Evolutionary conservation across 2,113 vertebrate species (phyloP).

Genomic region (Rhombomys opimus): DNA sequence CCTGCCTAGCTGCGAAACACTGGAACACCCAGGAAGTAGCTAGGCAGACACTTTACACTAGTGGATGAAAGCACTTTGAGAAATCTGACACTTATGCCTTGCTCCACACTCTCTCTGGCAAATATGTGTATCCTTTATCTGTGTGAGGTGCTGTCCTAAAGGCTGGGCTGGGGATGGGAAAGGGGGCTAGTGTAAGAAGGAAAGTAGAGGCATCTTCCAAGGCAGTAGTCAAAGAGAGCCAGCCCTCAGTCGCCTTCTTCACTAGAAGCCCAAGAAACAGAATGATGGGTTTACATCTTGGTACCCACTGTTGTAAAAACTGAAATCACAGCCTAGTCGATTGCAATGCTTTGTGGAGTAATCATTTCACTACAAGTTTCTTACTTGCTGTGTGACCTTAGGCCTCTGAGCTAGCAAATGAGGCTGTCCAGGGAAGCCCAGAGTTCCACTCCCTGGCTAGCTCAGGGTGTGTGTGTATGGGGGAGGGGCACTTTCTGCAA

Average conservation of each 20-base stretch:
- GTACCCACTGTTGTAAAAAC: slow-evolving; percentile 8
- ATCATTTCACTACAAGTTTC: slow-evolving; percentile 52
- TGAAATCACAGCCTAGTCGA: background rate
- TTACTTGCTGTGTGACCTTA: slow-evolving; percentile 14
- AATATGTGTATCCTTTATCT: background rate
- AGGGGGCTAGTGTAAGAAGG: no score
- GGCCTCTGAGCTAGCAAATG: background rate
- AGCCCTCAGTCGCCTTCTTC: background rate
- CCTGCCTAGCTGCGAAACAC: rapidly evolving
- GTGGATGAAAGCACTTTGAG: slow-evolving; percentile 68
- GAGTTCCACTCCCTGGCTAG: background rate
- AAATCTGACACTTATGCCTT: background rate
- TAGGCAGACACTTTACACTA: slow-evolving; percentile 29
- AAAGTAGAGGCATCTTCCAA: background rate
- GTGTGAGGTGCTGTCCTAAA: background rate
- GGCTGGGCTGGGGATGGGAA: rapidly evolving
- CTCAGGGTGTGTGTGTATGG: background rate
- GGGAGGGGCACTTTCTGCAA: background rate
- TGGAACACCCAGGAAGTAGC: background rate
- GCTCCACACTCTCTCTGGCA: slow-evolving; percentile 1
- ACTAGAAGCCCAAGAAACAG: background rate
- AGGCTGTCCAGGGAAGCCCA: background rate
- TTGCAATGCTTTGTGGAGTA: background rate
- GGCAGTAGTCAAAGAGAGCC: background rate
- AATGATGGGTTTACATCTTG: background rate